phyloP scores from a whole-genome alignment of 2,797 vertebrate species.

The Sciaenops ocellatus region DNA sequence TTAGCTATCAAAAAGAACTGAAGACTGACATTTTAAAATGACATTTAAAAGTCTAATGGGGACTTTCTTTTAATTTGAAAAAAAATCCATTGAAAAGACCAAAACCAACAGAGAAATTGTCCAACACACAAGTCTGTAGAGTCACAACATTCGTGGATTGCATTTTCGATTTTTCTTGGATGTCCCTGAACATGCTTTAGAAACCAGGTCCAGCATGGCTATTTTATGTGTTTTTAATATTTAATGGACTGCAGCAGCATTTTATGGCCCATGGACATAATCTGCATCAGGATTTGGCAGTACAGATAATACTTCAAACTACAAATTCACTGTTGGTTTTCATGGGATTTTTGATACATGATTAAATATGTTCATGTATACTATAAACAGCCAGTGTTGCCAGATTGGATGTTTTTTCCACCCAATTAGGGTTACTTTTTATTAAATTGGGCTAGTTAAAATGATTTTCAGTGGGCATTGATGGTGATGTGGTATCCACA shows the following conservation, averaged over 20 bases:
- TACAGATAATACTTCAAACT: background rate
- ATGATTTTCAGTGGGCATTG: background rate
- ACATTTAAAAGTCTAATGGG: background rate
- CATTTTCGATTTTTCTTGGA: constrained; percentile 15
- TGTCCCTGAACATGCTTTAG: background rate
- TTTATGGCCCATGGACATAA: background rate
- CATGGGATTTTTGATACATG: background rate
- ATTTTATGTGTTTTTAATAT: constrained; percentile 29
- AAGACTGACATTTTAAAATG: constrained; percentile 8
- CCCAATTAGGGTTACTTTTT: background rate
- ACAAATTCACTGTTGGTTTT: background rate
- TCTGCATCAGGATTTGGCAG: constrained; percentile 5
- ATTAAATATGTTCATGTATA: too few species aligned
- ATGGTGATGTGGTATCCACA: background rate
- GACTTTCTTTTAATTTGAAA: background rate
- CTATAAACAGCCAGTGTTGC: background rate
- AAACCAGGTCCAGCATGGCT: background rate
- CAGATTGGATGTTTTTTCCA: background rate
- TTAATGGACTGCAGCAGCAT: background rate
- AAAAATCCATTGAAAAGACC: background rate
- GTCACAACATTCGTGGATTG: background rate
- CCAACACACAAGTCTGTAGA: background rate
- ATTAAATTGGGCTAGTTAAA: background rate
- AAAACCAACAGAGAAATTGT: background rate
- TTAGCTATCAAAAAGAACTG: background rate